Base-by-base conservation (phyloP, 1,140 invertebrate genomes). In the Cepaea nemoralis region DNA sequence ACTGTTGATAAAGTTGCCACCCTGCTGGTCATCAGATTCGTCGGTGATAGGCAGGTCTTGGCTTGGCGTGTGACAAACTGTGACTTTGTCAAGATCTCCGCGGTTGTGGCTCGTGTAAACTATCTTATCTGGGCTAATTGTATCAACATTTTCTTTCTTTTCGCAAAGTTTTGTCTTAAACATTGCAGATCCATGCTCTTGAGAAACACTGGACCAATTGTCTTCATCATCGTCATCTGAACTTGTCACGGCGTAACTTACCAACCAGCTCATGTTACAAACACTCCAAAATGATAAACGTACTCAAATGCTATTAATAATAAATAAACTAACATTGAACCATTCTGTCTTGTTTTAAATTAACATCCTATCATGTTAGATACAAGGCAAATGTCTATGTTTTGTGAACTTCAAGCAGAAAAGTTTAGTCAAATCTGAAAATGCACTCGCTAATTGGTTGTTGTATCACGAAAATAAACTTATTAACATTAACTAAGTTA, bases 221-320 rank as follows among this genome's bases (percentile, higher is more conserved):
- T 73, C 37, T 40, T 45, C 37, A 39, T 45, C 70, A 14, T 45
- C 37, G 19, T 45, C 70, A 14, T 45, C 70, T 31, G 59, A 63
- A 63, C 70, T 45, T 73, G 71, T 74, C 16, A 45, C 45, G 2
- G 77, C 45, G 19, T 27, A 48, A 70, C 14, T 45, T 27, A 70
- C n/a, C 66, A 48, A 69, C 24, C 27, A 5, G 37, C 31, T 80
- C 31, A 48, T 37, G 33, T 35, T 48, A 31, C 31, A 48, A 5
- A n/a, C n/a, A n/a, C n/a, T n/a, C n/a, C n/a, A n/a, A n/a, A n/a
- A n/a, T n/a, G n/a, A n/a, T n/a, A n/a, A n/a, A n/a, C n/a, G n/a
- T n/a, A n/a, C n/a, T n/a, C n/a, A n/a, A n/a, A n/a, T n/a, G n/a
- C n/a, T n/a, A n/a, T n/a, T n/a, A n/a, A n/a, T n/a, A n/a, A n/a